These are phyloP conservation scores for Marasmarcha lunaedactyla DNA, from an alignment of 2,888 invertebrate species.

Conservation along the genomic window DNA sequence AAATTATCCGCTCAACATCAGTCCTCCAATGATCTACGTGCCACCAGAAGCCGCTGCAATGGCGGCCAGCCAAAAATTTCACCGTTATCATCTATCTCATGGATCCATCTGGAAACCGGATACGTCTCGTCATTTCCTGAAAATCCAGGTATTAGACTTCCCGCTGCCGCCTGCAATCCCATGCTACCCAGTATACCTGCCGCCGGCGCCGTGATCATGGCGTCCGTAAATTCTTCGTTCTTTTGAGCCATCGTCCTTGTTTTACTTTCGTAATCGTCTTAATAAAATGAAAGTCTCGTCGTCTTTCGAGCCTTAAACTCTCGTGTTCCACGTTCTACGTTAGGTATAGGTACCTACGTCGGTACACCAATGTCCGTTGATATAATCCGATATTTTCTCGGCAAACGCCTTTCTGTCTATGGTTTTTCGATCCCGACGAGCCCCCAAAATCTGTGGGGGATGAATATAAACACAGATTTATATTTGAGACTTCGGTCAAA, in stretches of 20 bases:
- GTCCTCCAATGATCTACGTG: slow-evolving; percentile 12
- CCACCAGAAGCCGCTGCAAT: slow-evolving; percentile 16
- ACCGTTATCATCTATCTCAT: slow-evolving; percentile 17
- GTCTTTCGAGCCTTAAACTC: not conserved
- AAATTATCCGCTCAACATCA: slow-evolving; percentile 17
- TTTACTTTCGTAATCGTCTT: no score
- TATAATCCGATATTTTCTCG: not conserved
- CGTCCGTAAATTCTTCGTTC: no score
- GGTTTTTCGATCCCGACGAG: not conserved
- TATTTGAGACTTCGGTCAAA: no score
- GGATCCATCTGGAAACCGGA: slow-evolving; percentile 10
- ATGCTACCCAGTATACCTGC: not conserved
- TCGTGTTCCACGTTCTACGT: not conserved
- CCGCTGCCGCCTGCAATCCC: no score
- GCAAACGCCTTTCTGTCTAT: not conserved
- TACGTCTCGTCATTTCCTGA: slow-evolving; percentile 4
- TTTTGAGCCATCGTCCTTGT: no score
- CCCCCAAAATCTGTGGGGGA: not conserved
- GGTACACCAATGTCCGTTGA: not conserved
- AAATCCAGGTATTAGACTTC: no score
- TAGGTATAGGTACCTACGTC: not conserved
- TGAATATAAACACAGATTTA: not conserved
- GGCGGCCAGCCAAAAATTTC: slow-evolving; percentile 16
- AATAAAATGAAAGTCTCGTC: no score
- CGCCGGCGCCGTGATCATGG: not conserved